Conservation (phyloP, 2,888 invertebrate species). For the Leucophora obtusa region DNA sequence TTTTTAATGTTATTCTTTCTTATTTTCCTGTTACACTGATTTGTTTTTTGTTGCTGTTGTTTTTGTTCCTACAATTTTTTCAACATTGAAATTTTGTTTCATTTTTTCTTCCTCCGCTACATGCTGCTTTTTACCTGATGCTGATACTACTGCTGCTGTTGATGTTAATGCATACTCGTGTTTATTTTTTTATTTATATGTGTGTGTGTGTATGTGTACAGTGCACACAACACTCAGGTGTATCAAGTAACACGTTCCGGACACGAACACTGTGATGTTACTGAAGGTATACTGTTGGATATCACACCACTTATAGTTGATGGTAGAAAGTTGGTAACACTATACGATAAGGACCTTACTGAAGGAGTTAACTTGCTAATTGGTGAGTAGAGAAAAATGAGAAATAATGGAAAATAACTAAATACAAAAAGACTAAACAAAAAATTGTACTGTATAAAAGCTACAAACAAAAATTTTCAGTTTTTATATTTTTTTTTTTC, state of each 20-base stretch:
- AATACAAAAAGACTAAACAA: conserved; percentile 21
- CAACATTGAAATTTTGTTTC: conserved; percentile 26
- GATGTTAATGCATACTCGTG: background rate
- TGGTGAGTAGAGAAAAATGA: conserved; percentile 79
- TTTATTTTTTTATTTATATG: too few relatives aligned
- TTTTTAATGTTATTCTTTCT: conserved; percentile 32
- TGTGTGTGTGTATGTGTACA: conserved; percentile 65
- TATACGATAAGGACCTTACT: conserved; percentile 86
- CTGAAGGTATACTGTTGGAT: conserved; percentile 84
- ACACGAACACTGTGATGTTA: conserved; percentile 85
- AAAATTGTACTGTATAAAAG: background rate
- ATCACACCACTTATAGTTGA: conserved; percentile 85
- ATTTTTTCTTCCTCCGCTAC: background rate
- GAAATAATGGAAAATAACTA: conserved; percentile 39
- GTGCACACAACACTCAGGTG: conserved; percentile 82
- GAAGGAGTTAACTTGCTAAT: conserved; percentile 86
- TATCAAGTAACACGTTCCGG: conserved; percentile 86
- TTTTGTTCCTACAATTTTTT: conserved; percentile 38
- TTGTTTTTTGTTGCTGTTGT: conserved; percentile 56
- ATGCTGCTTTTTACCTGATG: conserved; percentile 24
- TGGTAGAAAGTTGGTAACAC: conserved; percentile 83
- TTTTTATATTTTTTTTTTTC: background rate
- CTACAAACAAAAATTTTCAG: background rate
- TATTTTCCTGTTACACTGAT: conserved; percentile 42
- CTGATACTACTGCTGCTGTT: too few relatives aligned